Evolutionary conservation across 2,113 vertebrate genomes (phyloP), one percentile per base, ranked within the genome.

Genomic region (Gracilinanus agilis): DNA sequence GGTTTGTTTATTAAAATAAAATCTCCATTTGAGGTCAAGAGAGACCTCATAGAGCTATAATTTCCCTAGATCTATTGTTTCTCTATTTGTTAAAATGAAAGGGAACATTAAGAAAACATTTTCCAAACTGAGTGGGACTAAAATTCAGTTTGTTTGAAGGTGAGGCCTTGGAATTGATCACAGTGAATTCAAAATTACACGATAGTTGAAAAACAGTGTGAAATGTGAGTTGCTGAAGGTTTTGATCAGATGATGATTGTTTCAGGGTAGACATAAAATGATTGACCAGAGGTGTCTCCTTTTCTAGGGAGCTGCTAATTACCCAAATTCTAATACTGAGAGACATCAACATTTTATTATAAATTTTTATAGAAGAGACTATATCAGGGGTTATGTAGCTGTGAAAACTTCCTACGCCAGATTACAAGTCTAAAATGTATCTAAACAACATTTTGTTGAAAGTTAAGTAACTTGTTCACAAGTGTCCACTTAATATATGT

Each of bases 81-180:
- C 25, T 88, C 4, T 1, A 54, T 10, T 93, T 67, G 61, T 54
- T 90, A 55, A 95, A 44, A 5, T 58, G 27, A 61, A 55, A 53
- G 6, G 2, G 67, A 94, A 53, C 19, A 54, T 3, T 53, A 0
- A 44, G 23, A 44, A 58, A 56, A 12, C 11, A 11, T 5, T 83
- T 27, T 90, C 34, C 7, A 61, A 19, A 2, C 7, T 54, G 4
- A 93, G 34, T 75, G 61, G 16, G 56, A 24, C 24, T 56, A 53
- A 27, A 67, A 75, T 93, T 54, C 44, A 29, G 0, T 55, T 55
- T 88, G 34, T 9, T 16, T 88, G 7, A 11, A 34, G 58, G 27
- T 10, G 29, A 67, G 29, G 58, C 58, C 24, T 89, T 90, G 90
- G 91, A 53, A 58, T 56, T 92, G 25, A 94, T 92, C 58, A 53